Percentiles rank a stretch among this genome's conserved stretches.
These are phyloP conservation scores for Herpetotheres cachinnans DNA, from an alignment of 2,113 vertebrate genomes.

Conservation along the genomic window DNA sequence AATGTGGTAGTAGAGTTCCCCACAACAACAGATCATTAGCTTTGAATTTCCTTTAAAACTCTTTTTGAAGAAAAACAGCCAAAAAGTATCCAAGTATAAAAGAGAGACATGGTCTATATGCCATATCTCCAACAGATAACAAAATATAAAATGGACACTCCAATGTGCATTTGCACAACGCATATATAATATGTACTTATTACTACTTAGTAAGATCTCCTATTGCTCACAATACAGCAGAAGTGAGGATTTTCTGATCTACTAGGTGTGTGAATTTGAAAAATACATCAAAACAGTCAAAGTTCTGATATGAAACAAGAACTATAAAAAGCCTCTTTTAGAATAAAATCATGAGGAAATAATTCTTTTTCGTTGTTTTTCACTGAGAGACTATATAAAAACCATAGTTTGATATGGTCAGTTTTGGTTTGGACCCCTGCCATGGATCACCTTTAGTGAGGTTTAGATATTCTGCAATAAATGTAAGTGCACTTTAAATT, in stretches of 20 bases:
- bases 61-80: background rate
- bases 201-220: background rate
- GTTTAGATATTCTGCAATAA: background rate
- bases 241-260: background rate
- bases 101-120: background rate
- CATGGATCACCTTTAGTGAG: background rate
- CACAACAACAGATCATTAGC: slow-evolving; percentile 54
- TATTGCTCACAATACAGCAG: background rate
- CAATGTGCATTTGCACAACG: background rate
- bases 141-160: background rate
- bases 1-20: slow-evolving; percentile 15
- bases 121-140: background rate
- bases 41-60: slow-evolving; percentile 20
- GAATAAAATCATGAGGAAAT: background rate
- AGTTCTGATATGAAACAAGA: background rate
- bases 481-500: background rate
- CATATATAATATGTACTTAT: background rate
- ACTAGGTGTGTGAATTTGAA: background rate
- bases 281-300: background rate
- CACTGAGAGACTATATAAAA: background rate
- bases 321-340: background rate
- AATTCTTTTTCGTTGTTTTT: background rate
- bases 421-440: background rate
- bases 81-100: background rate
- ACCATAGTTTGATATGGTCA: background rate